Conservation (phyloP, 1,140 invertebrate genomes). For the Drosophila tropicalis region DNA sequence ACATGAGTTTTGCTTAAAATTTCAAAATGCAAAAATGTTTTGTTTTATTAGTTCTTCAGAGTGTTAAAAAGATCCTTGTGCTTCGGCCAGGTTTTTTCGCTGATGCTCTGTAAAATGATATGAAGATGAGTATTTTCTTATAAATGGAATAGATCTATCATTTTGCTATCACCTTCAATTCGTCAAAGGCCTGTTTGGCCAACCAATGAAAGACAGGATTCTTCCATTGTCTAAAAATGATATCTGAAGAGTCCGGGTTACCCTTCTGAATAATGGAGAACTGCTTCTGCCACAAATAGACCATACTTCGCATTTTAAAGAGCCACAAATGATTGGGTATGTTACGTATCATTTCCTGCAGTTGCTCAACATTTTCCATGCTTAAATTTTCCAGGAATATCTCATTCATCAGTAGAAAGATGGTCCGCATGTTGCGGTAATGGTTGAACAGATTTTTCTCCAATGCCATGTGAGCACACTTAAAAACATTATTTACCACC, state of each 20-base stretch:
- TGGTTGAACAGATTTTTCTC: conserved; percentile 16
- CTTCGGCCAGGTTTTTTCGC: conserved; percentile 39
- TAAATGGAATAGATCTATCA: conserved; percentile 45
- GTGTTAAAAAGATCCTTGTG: conserved; percentile 29
- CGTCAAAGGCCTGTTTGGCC: conserved; percentile 59
- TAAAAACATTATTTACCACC: conserved; percentile 20
- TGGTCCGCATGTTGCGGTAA: conserved; percentile 19
- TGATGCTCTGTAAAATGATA: conserved; percentile 50
- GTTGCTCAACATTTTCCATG: conserved; percentile 7
- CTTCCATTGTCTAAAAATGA: conserved; percentile 27
- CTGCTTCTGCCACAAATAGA: conserved; percentile 48
- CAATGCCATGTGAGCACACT: conserved; percentile 15
- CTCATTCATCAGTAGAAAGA: conserved; percentile 53
- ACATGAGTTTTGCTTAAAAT: not conserved
- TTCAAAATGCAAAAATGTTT: not conserved
- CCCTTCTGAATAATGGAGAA: not conserved
- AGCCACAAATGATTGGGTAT: conserved; percentile 59
- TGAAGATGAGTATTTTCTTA: conserved; percentile 16
- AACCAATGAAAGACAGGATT: conserved; percentile 63
- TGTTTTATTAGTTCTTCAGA: conserved; percentile 1
- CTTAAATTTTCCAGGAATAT: conserved; percentile 40
- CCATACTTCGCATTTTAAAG: conserved; percentile 54
- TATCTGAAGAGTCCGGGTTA: not conserved
- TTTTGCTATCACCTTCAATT: conserved; percentile 47
- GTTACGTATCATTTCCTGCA: conserved; percentile 54